Base-by-base conservation (phyloP, 2,888 invertebrate genomes). In the Halictus ligatus region DNA sequence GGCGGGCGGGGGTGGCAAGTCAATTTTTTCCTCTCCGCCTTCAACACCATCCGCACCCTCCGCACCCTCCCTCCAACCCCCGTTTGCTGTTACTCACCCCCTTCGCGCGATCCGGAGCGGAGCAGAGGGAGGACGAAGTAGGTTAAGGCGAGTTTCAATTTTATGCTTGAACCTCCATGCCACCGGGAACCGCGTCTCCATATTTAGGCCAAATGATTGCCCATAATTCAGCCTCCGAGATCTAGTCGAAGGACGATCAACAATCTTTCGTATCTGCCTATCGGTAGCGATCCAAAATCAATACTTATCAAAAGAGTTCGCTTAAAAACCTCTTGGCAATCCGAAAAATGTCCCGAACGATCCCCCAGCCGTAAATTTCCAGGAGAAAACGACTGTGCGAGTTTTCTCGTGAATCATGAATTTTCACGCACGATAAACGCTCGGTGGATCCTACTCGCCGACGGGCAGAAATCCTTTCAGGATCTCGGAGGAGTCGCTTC, bases 81-180 rank as follows among this genome's bases (percentile, higher is more conserved):
- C 64, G n/a, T 2, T 54, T 54, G 10, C n/a, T 54, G 54, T 54
- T 54, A 54, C 54, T 54, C 54, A 54, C 54, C 54, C 54, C 54
- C 54, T 54, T 54, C 10, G 54, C 21, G 29, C 64, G 29, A 64
- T 64, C 64, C 64, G 54, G 21, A 64, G 64, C 6, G 12, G 4
- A 10, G 15, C 40, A 10, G 75, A 43, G 43, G 60, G 43, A 12
- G 29, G 29, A 35, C 46, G 48, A 67, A 67, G 67, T 67, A 67
- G 76, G 64, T 77, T 67, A 77, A 77, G 43, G 67, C n/a, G 76
- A 29, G 64, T 64, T 48, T 29, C 60, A 76, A 60, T 76, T 76
- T 60, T 46, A 64, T 46, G 48, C 64, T 64, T 25, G 76, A 46
- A 60, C 60, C 40, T 40, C 54, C 54, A 64, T 64, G 64, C 64